A percentile compares a stretch with the other conserved stretches of the same genome.
phyloP scores from a whole-genome alignment of 2,113 vertebrate genomes.

The Chloropsis cyanopogon region DNA sequence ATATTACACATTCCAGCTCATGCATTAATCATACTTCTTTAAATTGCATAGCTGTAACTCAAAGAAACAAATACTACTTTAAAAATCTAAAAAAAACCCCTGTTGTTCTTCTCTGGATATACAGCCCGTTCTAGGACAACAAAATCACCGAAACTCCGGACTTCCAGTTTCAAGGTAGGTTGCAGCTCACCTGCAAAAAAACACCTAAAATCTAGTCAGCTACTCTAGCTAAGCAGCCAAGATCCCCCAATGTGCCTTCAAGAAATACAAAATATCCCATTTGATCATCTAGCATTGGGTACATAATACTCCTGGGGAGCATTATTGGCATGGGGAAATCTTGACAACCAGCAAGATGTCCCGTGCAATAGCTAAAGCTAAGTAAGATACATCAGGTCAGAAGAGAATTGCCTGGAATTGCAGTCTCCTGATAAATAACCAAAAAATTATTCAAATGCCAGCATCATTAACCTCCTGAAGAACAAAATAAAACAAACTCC shows the following conservation, averaged over 20 bases:
- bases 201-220: background rate
- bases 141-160: background rate
- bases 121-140: background rate
- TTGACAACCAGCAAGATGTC: background rate
- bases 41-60: background rate
- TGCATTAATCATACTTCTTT: conserved; percentile 13
- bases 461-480: background rate
- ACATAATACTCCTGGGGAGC: background rate
- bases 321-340: background rate
- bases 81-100: background rate
- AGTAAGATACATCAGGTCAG: background rate
- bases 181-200: background rate
- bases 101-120: background rate
- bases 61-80: background rate
- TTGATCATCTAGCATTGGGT: background rate
- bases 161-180: background rate
- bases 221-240: background rate
- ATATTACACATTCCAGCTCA: background rate
- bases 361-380: background rate
- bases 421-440: background rate
- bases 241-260: background rate
- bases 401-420: background rate
- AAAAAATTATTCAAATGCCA: background rate
- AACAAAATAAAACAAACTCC: background rate
- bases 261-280: background rate